Percentiles rank a stretch among this genome's conserved stretches.
These are phyloP conservation scores for Hycleus cichorii DNA, from an alignment of 1,140 invertebrate genomes.

Conservation along the genomic window DNA sequence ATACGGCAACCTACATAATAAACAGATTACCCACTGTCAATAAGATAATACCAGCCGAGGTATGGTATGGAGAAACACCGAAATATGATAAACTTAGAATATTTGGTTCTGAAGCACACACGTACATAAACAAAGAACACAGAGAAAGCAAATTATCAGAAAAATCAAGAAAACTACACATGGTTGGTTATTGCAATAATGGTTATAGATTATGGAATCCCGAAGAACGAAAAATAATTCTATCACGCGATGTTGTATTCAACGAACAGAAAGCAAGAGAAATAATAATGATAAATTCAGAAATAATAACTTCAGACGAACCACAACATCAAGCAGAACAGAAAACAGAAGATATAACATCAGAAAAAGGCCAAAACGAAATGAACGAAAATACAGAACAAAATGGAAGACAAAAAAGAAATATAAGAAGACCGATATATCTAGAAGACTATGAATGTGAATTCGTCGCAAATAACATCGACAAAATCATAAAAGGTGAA, in stretches of 20 bases:
- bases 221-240: constrained; percentile 21
- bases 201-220: constrained; percentile 29
- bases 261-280: too few species aligned
- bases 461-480: background rate
- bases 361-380: too few species aligned
- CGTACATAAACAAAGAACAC: constrained; percentile 21
- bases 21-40: background rate
- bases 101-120: constrained; percentile 33
- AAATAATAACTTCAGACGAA: too few species aligned
- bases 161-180: background rate
- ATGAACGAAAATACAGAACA: too few species aligned
- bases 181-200: constrained; percentile 24
- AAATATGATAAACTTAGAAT: constrained; percentile 28
- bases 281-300: too few species aligned
- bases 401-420: too few species aligned
- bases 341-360: too few species aligned
- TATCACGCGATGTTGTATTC: constrained; percentile 23
- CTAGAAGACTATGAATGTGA: background rate
- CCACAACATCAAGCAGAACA: too few species aligned
- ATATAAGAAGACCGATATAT: background rate
- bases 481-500: background rate
- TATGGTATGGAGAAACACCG: constrained; percentile 30
- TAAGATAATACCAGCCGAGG: constrained; percentile 29
- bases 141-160: constrained; percentile 1
- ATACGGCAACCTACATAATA: too few species aligned